These are phyloP conservation scores for Archips crataeganus DNA, from an alignment of 2,888 invertebrate species.

Conservation along the genomic window DNA sequence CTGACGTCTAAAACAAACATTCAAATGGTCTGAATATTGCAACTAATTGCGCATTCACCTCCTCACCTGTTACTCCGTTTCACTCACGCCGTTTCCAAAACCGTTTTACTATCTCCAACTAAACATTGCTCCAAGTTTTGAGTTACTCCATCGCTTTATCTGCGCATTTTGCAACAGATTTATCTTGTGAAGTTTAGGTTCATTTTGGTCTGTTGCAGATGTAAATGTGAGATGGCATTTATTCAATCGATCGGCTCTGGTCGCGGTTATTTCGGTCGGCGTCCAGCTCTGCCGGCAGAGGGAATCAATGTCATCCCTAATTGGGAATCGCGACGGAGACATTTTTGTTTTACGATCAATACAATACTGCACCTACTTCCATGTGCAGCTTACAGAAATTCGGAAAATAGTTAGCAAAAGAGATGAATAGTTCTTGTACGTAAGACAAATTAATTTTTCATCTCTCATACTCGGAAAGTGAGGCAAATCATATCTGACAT, in stretches of 20 bases:
- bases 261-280: conserved; percentile 66
- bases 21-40: neutral
- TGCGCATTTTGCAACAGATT: neutral
- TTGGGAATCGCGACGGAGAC: conserved; percentile 67
- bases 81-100: neutral
- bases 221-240: conserved; percentile 13
- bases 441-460: too few relatives aligned
- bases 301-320: conserved; percentile 77
- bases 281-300: conserved; percentile 63
- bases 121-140: conserved; percentile 8
- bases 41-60: conserved; percentile 14
- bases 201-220: conserved; percentile 8
- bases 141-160: neutral
- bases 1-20: neutral
- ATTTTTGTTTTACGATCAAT: conserved; percentile 67
- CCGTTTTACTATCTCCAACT: neutral
- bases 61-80: conserved; percentile 14
- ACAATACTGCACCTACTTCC: conserved; percentile 39
- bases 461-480: too few relatives aligned
- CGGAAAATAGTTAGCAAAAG: neutral
- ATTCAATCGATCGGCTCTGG: conserved; percentile 56
- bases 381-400: neutral
- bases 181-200: neutral
- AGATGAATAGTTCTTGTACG: too few relatives aligned
- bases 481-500: too few relatives aligned